phyloP scores from a whole-genome alignment of 2,113 vertebrate species.

The Thalassoma bifasciatum region DNA sequence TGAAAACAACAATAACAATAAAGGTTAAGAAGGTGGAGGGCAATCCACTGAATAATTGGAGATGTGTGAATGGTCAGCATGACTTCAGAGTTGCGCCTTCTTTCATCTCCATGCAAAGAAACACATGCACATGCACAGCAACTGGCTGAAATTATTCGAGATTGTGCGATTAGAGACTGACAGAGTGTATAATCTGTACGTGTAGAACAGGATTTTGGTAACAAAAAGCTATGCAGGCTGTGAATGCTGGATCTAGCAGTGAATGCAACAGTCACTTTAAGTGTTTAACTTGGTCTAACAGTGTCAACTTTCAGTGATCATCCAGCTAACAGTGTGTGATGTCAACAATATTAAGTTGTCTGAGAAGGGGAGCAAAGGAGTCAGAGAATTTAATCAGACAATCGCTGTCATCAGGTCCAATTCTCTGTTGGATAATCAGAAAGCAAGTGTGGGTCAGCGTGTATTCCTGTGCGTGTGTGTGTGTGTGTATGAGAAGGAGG shows the following conservation, averaged over 20 bases:
- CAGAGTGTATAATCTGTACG: too few species aligned
- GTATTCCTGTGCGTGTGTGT: constrained; percentile 8
- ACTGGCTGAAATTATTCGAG: constrained; percentile 30
- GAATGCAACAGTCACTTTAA: too few species aligned
- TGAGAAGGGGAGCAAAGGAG: constrained; percentile 34
- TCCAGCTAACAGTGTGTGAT: constrained; percentile 19
- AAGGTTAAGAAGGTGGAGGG: not conserved
- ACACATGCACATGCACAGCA: too few species aligned
- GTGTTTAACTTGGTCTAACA: too few species aligned
- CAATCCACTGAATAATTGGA: too few species aligned
- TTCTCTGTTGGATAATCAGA: constrained; percentile 51
- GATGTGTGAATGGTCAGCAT: too few species aligned
- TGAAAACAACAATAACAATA: constrained; percentile 3
- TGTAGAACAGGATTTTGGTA: too few species aligned
- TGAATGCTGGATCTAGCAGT: too few species aligned
- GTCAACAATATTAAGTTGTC: constrained; percentile 7
- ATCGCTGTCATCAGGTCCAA: constrained; percentile 44
- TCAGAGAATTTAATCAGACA: constrained; percentile 17
- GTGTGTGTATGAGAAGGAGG: constrained; percentile 5
- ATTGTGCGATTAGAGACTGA: not conserved
- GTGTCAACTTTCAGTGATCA: not conserved
- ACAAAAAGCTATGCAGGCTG: too few species aligned
- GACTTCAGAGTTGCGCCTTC: too few species aligned
- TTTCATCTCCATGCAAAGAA: not conserved
- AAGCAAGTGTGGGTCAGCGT: constrained; percentile 17